Evolutionary conservation across 2,113 vertebrate species (phyloP), one percentile per base, ranked within the genome.

Genomic region (Anarhynchus alexandrinus): DNA sequence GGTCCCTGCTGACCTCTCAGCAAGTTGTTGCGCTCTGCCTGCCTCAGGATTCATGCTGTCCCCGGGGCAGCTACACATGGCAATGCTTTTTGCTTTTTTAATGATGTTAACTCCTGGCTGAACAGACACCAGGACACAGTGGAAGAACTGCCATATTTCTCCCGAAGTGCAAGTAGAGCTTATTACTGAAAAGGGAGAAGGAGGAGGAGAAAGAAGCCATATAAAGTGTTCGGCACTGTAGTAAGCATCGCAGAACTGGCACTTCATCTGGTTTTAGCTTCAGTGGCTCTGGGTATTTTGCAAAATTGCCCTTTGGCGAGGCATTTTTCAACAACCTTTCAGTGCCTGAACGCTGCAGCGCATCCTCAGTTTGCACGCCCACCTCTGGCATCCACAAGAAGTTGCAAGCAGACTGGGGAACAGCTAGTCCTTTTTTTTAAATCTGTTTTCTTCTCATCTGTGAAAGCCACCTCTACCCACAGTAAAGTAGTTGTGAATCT

Each of bases 141-240:
- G 30, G 65, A 94, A 82, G 77, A 96, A 87, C 27, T 82, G 73
- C 89, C 49, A 5, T 86, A 62, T 77, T 90, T 62, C 77, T 77
- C 49, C 45, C 7, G 3, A 13, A 9, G 1, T 38, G 11, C 52
- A 82, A 73, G 67, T 3, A 65, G n/a, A 72, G 19, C 21, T 84
- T 59, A 18, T 29, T 84, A 43, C 40, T 42, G 29, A n/a, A 77
- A 66, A 93, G 14, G 47, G 51, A 32, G 6, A 36, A 81, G 58
- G 29, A 25, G 29, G 47, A 76, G 32, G 61, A 85, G 55, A 49
- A 82, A 91, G 69, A 93, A 96, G 89, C 95, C 93, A 87, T 94
- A 72, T 26, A 38, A 70, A 55, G 18, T 54, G 58, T 84, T 69
- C 47, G 58, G 52, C 86, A 42, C 47, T 61, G 73, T 32, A 78